Evolutionary conservation across 1,140 invertebrate genomes (phyloP), one percentile per base, ranked within the genome.

Genomic region (Thalassaphorura encarpata): DNA sequence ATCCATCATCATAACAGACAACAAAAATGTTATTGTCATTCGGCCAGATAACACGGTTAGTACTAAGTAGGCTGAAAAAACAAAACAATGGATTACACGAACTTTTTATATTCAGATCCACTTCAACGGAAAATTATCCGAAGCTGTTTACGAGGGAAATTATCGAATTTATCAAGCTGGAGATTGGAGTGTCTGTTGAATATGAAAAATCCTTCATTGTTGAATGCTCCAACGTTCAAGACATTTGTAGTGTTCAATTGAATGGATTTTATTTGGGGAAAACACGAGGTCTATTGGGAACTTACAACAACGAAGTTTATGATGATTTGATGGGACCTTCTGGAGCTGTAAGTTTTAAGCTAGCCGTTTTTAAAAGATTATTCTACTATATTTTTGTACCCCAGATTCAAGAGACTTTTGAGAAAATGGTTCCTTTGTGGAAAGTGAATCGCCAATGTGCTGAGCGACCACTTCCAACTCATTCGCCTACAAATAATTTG

Each of bases 191-290:
- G 23, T 21, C 21, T 2, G 4, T 6, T 24, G 33, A 26, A 54
- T 54, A 36, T 54, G 18, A 2, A n/a, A 27, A n/a, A n/a, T n/a
- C n/a, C n/a, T n/a, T n/a, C n/a, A n/a, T n/a, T n/a, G n/a, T 51
- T 13, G 6, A 26, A 6, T 33, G 27, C 52, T 69, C 69, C 2
- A 64, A 67, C 23, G 73, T 75, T 58, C 69, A 79, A 15, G 71
- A 81, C 69, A 71, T 81, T 33, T 87, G 84, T 67, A 75, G 76
- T 56, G 58, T 89, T 6, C 70, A 74, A 62, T 73, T 87, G 0
- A 79, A 79, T 66, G 87, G 83, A n/a, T 87, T 79, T 73, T 90
- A 93, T 70, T 81, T 83, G 43, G 85, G 83, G 52, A 89, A 85
- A 68, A 75, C 85, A 0, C 81, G 83, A 26, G 91, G 92, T 66